A percentile compares a stretch with the other conserved stretches of the same genome.
Evolutionary conservation across 2,888 invertebrate genomes (phyloP).

Genomic region (Athetis lepigone): DNA sequence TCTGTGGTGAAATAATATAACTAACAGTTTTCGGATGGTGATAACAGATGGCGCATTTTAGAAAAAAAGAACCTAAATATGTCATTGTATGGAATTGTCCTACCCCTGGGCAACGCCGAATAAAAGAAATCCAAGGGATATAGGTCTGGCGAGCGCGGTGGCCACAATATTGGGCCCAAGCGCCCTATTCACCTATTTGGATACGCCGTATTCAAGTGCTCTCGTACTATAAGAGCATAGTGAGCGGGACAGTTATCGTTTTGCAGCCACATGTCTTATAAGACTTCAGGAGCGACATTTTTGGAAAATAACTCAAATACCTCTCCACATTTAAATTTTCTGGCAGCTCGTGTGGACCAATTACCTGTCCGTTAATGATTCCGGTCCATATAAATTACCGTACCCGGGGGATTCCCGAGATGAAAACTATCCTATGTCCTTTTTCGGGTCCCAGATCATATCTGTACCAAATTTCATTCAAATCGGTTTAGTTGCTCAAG

Average conservation of each 20-base stretch:
- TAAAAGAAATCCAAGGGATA: no score
- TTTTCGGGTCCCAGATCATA: no score
- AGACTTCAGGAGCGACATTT: slow-evolving; percentile 8
- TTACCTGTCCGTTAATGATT: slow-evolving; percentile 7
- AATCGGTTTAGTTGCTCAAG: no score
- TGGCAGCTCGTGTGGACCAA: slow-evolving; percentile 5
- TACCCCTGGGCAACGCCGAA: no score
- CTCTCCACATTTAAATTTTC: slow-evolving; percentile 1
- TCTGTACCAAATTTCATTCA: no score
- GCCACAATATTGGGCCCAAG: slow-evolving; percentile 20
- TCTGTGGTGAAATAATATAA: no score
- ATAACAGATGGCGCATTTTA: no score
- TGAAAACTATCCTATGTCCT: no score
- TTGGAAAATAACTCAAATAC: slow-evolving; percentile 3
- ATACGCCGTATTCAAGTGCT: background rate
- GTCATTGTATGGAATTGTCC: no score
- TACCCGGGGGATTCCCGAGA: no score
- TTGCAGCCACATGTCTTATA: slow-evolving; percentile 23
- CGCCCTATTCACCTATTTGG: slow-evolving; percentile 17
- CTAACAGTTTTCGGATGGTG: no score
- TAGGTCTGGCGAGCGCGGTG: slow-evolving; percentile 18
- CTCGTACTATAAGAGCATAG: slow-evolving; percentile 11
- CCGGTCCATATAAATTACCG: slow-evolving; percentile 8
- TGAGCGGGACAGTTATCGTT: slow-evolving; percentile 23
- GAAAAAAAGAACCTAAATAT: no score